These are phyloP conservation scores for Helicoverpa zea DNA, from an alignment of 1,140 invertebrate species.

Conservation along the genomic window DNA sequence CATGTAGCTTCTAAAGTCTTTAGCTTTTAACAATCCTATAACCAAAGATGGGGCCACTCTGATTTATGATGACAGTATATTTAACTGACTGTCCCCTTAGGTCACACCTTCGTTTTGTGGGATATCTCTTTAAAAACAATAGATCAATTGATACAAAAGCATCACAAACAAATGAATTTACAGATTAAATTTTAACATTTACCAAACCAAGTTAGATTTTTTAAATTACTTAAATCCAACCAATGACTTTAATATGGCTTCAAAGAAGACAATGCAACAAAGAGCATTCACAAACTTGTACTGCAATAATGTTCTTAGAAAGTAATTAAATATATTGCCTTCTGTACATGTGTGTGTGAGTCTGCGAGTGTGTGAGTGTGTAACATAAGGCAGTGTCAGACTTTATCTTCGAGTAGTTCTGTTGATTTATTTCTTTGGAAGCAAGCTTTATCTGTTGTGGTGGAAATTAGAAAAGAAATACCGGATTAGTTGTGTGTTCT, in stretches of 20 bases:
- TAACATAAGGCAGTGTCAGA: constrained; percentile 21
- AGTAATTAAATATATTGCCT: constrained; percentile 1
- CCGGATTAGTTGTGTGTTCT: not conserved
- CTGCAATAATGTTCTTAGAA: constrained; percentile 19
- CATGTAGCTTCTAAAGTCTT: no score
- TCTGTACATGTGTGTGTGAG: constrained; percentile 1
- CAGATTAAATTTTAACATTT: no score
- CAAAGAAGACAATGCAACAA: not conserved
- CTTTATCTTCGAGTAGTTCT: constrained; percentile 29
- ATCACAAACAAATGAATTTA: no score
- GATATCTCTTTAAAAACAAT: no score
- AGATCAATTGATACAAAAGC: no score
- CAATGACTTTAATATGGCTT: not conserved
- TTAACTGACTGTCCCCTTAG: no score
- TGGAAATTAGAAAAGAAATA: constrained; percentile 24
- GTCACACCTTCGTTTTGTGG: no score
- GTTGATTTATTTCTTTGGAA: constrained; percentile 32
- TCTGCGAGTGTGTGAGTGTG: not conserved
- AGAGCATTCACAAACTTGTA: not conserved
- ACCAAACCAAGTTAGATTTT: no score
- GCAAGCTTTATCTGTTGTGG: constrained; percentile 6
- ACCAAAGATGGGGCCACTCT: no score
- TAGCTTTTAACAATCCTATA: no score
- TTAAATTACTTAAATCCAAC: not conserved
- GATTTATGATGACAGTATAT: no score